Percentiles rank a stretch among this genome's conserved stretches.
Evolutionary conservation across 2,888 invertebrate genomes (phyloP).

Genomic region (Lucinisca nassula): DNA sequence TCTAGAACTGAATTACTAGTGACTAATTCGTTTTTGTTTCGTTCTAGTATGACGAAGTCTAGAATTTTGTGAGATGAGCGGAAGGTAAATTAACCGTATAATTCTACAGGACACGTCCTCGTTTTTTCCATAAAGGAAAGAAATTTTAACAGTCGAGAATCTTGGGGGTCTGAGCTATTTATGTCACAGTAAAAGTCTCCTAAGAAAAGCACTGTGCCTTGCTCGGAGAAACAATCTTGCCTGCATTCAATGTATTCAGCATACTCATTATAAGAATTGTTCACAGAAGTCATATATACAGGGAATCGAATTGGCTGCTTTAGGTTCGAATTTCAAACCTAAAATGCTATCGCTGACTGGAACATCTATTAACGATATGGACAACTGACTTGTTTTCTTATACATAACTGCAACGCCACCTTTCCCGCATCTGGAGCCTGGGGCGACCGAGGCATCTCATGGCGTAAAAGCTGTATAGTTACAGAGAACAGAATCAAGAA

Average conservation of each 20-base stretch:
- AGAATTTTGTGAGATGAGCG: background rate
- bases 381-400: background rate
- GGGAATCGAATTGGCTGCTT: background rate
- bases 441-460: background rate
- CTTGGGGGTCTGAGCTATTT: background rate
- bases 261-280: background rate
- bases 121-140: background rate
- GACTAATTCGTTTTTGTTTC: background rate
- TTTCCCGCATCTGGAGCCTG: conserved; percentile 3
- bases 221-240: background rate
- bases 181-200: background rate
- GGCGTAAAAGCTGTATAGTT: background rate
- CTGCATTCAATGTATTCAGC: background rate
- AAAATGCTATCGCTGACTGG: background rate
- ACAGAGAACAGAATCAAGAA: background rate
- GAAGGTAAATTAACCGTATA: background rate
- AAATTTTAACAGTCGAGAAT: background rate
- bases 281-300: background rate
- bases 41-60: background rate
- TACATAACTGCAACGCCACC: background rate
- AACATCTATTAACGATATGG: background rate
- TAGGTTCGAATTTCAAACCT: background rate
- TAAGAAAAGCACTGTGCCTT: background rate
- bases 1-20: background rate
- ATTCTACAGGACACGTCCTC: no score